Evolutionary conservation across 2,113 vertebrate species (phyloP), one percentile per base, ranked within the genome.

Genomic region (Carollia perspicillata): DNA sequence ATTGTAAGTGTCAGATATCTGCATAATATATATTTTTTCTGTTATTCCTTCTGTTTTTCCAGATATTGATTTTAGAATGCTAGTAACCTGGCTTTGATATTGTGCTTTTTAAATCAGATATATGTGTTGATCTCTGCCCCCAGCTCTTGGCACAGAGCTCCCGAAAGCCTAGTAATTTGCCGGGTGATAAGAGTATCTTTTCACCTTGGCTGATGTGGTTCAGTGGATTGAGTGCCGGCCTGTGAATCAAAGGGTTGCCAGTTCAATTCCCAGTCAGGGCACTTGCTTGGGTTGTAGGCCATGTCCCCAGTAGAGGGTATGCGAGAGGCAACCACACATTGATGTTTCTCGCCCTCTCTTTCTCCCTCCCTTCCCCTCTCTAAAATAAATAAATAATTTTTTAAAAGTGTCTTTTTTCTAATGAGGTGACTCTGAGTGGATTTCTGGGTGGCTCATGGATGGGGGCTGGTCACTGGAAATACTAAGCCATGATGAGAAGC

Each of bases 11-110:
- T 30, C 30, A 92, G 74, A 9, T 28, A 79, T 78, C 79, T 95
- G 30, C 9, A 65, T 63, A 60, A 93, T 68, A 75, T 47, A 35
- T 37, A 40, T 88, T 55, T 87, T 89, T 51, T 63, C 13, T 75
- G 10, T 49, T 53, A 23, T 92, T 95, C 11, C 30, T 85, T 77
- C 83, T 92, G 37, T 65, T 65, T 88, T 75, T 37, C 12, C 14
- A 92, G n/a, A 30, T 84, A 42, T 83, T 92, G 33, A 78, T 95
- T 95, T 71, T 77, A 92, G 58, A 92, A 75, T 74, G 37, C 28
- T 89, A 30, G 53, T 91, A 71, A 81, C 23, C 22, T 18, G 37
- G 77, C 37, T 63, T 47, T 79, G 74, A 79, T 42, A 42, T 37
- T 42, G 44, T 42, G 35, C 51, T 49, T 79, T 51, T 68, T 20